phyloP scores from a whole-genome alignment of 1,140 invertebrate species.

The Psix sp. region DNA sequence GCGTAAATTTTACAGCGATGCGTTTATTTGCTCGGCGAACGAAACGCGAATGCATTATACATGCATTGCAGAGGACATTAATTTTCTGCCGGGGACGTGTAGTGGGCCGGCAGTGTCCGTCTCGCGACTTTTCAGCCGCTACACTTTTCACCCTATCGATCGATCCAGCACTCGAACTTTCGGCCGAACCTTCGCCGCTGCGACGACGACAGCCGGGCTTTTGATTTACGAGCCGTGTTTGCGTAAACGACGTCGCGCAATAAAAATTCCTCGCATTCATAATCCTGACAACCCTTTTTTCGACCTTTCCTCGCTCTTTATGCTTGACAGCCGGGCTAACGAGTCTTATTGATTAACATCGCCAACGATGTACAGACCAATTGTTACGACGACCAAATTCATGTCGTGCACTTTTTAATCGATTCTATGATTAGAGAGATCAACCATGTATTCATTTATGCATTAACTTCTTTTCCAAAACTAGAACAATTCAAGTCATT shows the following conservation, averaged over 20 bases:
- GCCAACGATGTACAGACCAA: slow-evolving; percentile 29
- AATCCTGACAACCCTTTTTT: slow-evolving; percentile 44
- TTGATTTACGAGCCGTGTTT: neutral
- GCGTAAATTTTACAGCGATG: slow-evolving; percentile 76
- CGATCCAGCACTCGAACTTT: too few species aligned
- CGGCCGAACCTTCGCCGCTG: too few species aligned
- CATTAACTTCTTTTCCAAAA: too few species aligned
- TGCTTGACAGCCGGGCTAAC: slow-evolving; percentile 42
- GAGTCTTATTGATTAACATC: slow-evolving; percentile 48
- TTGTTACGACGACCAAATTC: slow-evolving; percentile 41
- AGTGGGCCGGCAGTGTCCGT: slow-evolving; percentile 64
- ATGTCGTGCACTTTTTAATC: slow-evolving; percentile 1
- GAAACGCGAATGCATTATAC: slow-evolving; percentile 78
- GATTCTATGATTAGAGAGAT: too few species aligned
- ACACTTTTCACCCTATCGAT: too few species aligned
- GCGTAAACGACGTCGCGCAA: neutral
- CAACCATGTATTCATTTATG: too few species aligned
- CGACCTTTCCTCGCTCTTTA: slow-evolving; percentile 31
- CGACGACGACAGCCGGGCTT: too few species aligned
- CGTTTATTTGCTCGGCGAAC: slow-evolving; percentile 75
- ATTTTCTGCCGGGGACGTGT: slow-evolving; percentile 77
- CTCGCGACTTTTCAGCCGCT: slow-evolving; percentile 32
- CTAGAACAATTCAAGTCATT: too few species aligned
- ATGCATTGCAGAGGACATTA: slow-evolving; percentile 78
- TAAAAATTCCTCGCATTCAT: slow-evolving; percentile 47